Percentiles rank a stretch among this genome's conserved stretches.
phyloP scores from a whole-genome alignment of 2,888 invertebrate genomes.

The Serripes groenlandicus region DNA sequence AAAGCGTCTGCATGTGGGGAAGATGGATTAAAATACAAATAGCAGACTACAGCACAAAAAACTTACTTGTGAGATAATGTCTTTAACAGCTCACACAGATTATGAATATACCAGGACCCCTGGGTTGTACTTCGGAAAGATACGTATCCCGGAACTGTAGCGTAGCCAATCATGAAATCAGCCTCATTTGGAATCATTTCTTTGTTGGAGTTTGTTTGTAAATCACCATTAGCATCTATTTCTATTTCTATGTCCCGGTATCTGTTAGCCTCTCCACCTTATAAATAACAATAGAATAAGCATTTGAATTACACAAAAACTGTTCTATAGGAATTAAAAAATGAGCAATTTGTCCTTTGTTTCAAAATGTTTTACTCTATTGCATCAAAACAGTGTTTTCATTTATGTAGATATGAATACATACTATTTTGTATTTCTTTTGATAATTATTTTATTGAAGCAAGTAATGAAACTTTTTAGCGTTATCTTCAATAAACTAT shows the following conservation, averaged over 20 bases:
- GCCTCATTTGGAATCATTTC: conserved; percentile 83
- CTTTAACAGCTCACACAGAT: conserved; percentile 78
- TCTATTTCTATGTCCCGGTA: not conserved
- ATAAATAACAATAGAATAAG: too few relatives aligned
- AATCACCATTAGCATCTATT: not conserved
- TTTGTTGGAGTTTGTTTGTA: not conserved
- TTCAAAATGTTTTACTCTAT: too few relatives aligned
- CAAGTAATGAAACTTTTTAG: too few relatives aligned
- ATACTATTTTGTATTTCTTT: too few relatives aligned
- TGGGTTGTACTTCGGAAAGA: conserved; percentile 81
- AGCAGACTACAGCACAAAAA: not conserved
- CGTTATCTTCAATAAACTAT: too few relatives aligned
- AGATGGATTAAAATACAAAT: not conserved
- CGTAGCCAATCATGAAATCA: conserved; percentile 84
- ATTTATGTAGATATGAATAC: too few relatives aligned
- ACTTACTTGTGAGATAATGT: conserved; percentile 75
- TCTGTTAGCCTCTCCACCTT: too few relatives aligned
- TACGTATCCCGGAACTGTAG: conserved; percentile 84
- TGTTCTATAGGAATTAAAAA: too few relatives aligned
- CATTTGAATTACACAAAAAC: too few relatives aligned
- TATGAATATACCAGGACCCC: conserved; percentile 84
- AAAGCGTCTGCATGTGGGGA: not conserved
- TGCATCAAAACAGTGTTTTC: too few relatives aligned
- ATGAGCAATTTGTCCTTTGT: too few relatives aligned
- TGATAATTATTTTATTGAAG: too few relatives aligned